Evolutionary conservation across 2,113 vertebrate species (phyloP).

Genomic region (Spheniscus mendiculus): DNA sequence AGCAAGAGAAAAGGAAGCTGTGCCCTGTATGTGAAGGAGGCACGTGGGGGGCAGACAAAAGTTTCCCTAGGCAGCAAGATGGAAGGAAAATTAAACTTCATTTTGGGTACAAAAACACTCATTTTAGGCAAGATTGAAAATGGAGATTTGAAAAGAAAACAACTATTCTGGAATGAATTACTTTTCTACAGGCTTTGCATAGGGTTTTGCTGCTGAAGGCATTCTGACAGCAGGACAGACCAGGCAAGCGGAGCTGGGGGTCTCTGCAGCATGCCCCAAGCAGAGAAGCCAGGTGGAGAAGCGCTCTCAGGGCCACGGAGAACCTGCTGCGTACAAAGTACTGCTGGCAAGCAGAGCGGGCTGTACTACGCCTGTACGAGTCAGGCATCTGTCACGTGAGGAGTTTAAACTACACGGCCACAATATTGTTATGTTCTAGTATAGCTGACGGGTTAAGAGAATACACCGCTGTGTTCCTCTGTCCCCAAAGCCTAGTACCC

Average conservation of each 20-base stretch:
- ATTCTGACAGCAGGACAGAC: background rate
- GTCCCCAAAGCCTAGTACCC: background rate
- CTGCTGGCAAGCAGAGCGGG: background rate
- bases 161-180: background rate
- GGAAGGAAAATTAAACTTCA: background rate
- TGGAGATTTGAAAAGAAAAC: background rate
- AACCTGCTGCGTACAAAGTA: rapidly evolving
- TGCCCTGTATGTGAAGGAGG: background rate
- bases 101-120: background rate
- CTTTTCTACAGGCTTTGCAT: background rate
- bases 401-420: background rate
- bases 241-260: background rate
- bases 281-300: background rate
- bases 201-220: background rate
- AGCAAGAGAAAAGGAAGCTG: background rate
- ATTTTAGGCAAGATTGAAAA: background rate
- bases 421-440: rapidly evolving
- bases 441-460: background rate
- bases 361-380: rapidly evolving
- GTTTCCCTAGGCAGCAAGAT: background rate
- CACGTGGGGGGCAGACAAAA: background rate
- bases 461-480: rapidly evolving
- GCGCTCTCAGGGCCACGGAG: background rate
- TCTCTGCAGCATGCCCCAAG: background rate
- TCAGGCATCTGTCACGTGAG: background rate